phyloP scores from a whole-genome alignment of 2,888 invertebrate species.

The Conus canariensis region DNA sequence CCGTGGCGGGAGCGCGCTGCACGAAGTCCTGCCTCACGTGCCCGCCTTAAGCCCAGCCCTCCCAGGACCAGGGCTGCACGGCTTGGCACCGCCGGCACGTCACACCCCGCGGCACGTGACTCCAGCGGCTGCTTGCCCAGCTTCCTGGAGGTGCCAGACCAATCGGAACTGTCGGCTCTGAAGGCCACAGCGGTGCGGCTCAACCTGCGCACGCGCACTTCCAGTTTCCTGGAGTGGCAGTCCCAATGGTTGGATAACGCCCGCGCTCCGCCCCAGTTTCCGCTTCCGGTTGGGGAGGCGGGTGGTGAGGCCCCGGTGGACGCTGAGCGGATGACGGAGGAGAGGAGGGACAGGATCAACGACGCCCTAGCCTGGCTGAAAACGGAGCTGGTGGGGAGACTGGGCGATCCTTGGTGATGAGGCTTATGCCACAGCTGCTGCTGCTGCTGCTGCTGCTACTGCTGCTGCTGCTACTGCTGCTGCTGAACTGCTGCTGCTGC shows the following conservation, averaged over 20 bases:
- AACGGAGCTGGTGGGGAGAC: constrained; percentile 48
- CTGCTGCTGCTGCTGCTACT: too few species aligned
- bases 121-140: neutral
- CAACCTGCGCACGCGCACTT: constrained; percentile 44
- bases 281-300: neutral
- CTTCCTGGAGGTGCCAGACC: constrained; percentile 33
- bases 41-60: neutral
- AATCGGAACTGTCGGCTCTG: constrained; percentile 35
- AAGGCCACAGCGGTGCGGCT: constrained; percentile 48
- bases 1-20: neutral
- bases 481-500: too few species aligned
- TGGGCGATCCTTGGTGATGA: neutral
- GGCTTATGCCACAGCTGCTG: too few species aligned
- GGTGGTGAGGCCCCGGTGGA: constrained; percentile 16
- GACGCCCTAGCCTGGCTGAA: constrained; percentile 52
- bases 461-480: too few species aligned
- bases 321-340: constrained; percentile 45
- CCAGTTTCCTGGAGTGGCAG: constrained; percentile 48
- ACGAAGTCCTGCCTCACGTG: neutral
- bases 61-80: neutral
- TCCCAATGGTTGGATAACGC: constrained; percentile 31
- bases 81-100: neutral
- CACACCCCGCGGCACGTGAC: neutral
- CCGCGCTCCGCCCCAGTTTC: constrained; percentile 37
- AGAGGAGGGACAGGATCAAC: constrained; percentile 50